Conservation (phyloP, 1,140 invertebrate species). For the Megalonaias nervosa region DNA sequence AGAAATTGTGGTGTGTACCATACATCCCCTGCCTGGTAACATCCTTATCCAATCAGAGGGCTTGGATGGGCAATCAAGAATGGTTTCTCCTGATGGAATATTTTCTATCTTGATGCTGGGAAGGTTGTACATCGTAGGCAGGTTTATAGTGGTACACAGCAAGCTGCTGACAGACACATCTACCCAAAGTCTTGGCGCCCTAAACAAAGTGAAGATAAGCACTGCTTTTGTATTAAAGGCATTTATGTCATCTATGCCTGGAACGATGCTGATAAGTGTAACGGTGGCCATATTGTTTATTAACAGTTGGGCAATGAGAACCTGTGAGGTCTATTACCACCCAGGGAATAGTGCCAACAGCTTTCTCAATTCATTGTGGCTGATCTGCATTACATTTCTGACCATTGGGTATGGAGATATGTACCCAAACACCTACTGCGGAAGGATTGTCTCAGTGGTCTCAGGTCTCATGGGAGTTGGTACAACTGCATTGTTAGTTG, state of each 20-base stretch:
- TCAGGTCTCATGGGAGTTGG: conserved; percentile 65
- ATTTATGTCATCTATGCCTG: conserved; percentile 69
- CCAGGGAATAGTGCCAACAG: conserved; percentile 36
- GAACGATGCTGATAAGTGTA: conserved; percentile 59
- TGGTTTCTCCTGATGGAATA: conserved; percentile 63
- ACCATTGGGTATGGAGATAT: conserved; percentile 66
- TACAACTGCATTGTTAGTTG: conserved; percentile 64
- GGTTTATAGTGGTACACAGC: conserved; percentile 68
- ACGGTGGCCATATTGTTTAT: conserved; percentile 65
- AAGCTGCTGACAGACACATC: conserved; percentile 65
- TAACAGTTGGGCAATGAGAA: conserved; percentile 66
- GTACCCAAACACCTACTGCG: conserved; percentile 60
- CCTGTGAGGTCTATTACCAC: conserved; percentile 64
- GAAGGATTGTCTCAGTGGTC: conserved; percentile 57
- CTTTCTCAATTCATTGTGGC: conserved; percentile 61
- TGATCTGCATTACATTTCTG: conserved; percentile 65
- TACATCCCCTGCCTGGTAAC: conserved; percentile 64
- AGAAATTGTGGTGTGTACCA: conserved; percentile 57
- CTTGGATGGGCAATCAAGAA: conserved; percentile 28
- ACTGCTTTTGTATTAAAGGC: conserved; percentile 70
- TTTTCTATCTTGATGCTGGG: conserved; percentile 70
- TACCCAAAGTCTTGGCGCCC: conserved; percentile 68
- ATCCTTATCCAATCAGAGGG: conserved; percentile 38
- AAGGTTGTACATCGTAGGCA: conserved; percentile 66
- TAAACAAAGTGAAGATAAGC: conserved; percentile 70